Evolutionary conservation across 2,113 vertebrate species (phyloP).

Genomic region (Tauraco erythrolophus): DNA sequence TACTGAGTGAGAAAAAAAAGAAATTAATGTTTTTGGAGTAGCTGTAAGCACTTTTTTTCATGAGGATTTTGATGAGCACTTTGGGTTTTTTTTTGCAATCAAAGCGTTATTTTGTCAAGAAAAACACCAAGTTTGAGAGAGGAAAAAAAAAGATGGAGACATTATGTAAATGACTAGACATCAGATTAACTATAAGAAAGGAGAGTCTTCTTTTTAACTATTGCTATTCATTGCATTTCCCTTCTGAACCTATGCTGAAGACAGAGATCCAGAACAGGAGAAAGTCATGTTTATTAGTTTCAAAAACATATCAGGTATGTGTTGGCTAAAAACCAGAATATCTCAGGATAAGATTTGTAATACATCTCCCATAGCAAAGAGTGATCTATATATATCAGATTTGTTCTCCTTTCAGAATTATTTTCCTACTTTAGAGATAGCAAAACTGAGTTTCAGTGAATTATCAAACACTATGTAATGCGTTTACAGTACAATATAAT

Average conservation of each 20-base stretch:
- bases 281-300: background rate
- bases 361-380: background rate
- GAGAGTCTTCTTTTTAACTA: background rate
- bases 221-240: background rate
- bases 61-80: background rate
- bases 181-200: background rate
- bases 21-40: background rate
- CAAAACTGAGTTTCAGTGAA: background rate
- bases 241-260: background rate
- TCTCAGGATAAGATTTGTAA: background rate
- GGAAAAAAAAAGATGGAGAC: background rate
- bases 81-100: background rate
- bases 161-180: background rate
- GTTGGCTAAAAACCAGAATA: background rate
- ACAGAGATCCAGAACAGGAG: background rate
- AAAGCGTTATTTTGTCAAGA: background rate
- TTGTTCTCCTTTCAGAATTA: background rate
- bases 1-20: background rate
- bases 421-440: background rate
- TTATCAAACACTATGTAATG: too few species aligned
- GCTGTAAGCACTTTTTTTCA: background rate
- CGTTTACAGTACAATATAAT: background rate
- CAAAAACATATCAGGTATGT: background rate
- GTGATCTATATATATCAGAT: background rate
- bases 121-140: background rate